Evolutionary conservation across 2,797 vertebrate species (phyloP).

Genomic region (Lophotriccus pileatus): DNA sequence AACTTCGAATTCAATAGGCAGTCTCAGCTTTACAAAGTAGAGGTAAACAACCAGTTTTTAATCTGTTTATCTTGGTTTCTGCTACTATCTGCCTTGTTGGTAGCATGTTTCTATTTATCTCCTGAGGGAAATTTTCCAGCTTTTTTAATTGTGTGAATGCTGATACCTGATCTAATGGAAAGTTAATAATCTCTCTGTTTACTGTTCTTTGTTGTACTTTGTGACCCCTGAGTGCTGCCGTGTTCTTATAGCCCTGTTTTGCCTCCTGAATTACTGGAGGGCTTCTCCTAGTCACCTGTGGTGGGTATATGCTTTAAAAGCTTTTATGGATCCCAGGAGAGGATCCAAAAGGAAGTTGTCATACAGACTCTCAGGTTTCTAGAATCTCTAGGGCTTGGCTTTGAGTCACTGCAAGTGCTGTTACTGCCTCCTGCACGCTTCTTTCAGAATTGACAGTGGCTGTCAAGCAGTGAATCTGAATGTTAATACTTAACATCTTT

Average conservation of each 20-base stretch:
- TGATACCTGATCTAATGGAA: background rate
- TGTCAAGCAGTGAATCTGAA: background rate
- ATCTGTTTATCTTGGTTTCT: background rate
- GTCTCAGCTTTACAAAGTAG: background rate
- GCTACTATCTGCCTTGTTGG: background rate
- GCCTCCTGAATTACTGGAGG: background rate
- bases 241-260: background rate
- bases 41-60: background rate
- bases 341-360: background rate
- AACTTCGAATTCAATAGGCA: background rate
- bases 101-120: background rate
- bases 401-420: background rate
- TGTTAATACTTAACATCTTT: background rate
- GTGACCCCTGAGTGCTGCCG: background rate
- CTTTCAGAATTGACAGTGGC: background rate
- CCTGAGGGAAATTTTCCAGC: background rate
- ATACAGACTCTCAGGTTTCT: background rate
- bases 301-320: background rate
- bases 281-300: fast-evolving
- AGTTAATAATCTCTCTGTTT: background rate
- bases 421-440: background rate
- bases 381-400: background rate
- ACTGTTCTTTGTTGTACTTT: background rate
- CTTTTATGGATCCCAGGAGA: background rate
- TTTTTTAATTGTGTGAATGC: background rate